Base-by-base conservation (phyloP, 2,888 invertebrate species). In the Chrysolina americana region DNA sequence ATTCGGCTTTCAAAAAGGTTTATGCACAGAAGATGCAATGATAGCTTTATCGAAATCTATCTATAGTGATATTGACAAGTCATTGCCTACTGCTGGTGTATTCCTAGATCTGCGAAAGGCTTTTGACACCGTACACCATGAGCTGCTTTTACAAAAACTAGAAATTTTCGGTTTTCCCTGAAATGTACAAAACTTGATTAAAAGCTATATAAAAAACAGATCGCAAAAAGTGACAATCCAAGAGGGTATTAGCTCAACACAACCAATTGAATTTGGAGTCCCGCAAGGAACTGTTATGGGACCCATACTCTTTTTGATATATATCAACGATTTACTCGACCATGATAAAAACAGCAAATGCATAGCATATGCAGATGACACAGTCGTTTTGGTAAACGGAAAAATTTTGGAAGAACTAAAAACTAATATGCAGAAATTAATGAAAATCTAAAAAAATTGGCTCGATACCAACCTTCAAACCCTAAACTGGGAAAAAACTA, bases 281-380 rank as follows among this genome's bases (percentile, higher is more conserved):
- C 28, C 28, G 28, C 28, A 28, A 28, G 28, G 28, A 28, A 28
- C 28, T 28, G 28, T 28, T 28, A 28, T 28, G 28, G 5, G 28
- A 28, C 28, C 28, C 28, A 28, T 28, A 28, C 5, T 28, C 2
- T 28, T 28, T 28, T 28, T 28, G 28, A 53, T 53, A 17, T 53
- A 53, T 53, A 53, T 53, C 53, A 53, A 53, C 53, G 53, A 53
- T 53, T 53, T 53, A 53, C n/a, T n/a, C n/a, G n/a, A n/a, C 53
- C 6, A 53, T 5, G 53, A 53, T 53, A 53, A 53, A n/a, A 53
- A 53, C 53, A 53, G 53, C n/a, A 13, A 53, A 53, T 10, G n/a
- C 53, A 53, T 53, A 53, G 5, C n/a, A 53, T 53, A 53, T 53
- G 53, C 53, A 53, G 53, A 53, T 17, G 53, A 53, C 4, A 53